Conservation (phyloP, 2,888 invertebrate genomes). For the Agriopis aurantiaria region DNA sequence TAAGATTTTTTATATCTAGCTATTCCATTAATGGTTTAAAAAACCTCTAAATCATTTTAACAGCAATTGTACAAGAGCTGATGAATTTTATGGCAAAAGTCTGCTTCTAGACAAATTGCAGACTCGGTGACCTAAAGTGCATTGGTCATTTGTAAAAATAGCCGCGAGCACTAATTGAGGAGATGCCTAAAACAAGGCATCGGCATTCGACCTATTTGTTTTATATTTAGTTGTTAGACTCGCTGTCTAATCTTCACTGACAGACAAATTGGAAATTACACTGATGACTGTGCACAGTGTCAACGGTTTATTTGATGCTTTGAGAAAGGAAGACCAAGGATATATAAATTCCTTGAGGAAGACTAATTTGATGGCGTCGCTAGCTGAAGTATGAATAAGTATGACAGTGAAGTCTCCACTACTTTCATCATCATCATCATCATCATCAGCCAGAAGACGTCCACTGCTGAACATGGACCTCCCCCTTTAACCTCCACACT, state of each 20-base stretch:
- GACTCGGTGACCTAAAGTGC: conserved; percentile 30
- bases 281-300: background rate
- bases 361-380: background rate
- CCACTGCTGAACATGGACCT: no score
- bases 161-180: conserved; percentile 29
- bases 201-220: conserved; percentile 23
- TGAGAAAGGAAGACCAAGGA: no score
- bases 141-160: conserved; percentile 34
- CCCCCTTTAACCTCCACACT: no score
- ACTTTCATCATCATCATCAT: no score
- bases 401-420: no score
- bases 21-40: no score
- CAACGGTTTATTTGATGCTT: background rate
- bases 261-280: background rate
- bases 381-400: no score
- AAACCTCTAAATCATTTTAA: background rate
- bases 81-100: background rate
- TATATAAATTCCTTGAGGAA: no score
- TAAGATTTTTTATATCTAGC: no score
- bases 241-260: background rate
- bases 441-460: no score
- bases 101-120: conserved; percentile 13
- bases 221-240: conserved; percentile 5
- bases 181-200: conserved; percentile 4
- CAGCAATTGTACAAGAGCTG: background rate